Base-by-base conservation (phyloP, 1,140 invertebrate genomes). In the Anastrepha obliqua region DNA sequence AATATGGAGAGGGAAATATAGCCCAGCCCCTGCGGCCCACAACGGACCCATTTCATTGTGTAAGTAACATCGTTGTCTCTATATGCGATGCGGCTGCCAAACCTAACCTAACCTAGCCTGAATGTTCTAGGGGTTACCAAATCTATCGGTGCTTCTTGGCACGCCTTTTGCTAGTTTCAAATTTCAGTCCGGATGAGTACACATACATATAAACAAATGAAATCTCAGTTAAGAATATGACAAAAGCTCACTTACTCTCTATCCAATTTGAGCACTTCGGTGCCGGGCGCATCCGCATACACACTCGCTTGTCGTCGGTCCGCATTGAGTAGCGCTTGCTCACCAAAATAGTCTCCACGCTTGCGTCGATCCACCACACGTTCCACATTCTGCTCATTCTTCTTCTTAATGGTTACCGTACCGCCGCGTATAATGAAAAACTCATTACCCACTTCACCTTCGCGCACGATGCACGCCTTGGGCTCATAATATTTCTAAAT, bases 391-490 rank as follows among this genome's bases (percentile, higher is more conserved):
- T 94, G 94, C 8, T 95, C 94, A 29, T 95, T 94, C 62, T 94
- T 94, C 91, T 97, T 96, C 1, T 95, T 96, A 86, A 97, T 96
- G 86, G 96, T 95, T 44, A 98, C 98, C 88, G 96, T 96, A 15
- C 98, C 98, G 29, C 97, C 97, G 87, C 97, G 96, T 88, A 99
- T 98, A 88, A 99, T 98, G 92, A 97, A 99, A 94, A 99, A 99
- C 89, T 98, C 98, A 92, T 99, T 98, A 4, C 98, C 98, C 87
- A 95, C 95, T 78, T 98, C 98, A 0, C 98, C 98, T 94, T 99
- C 97, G 9, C 97, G 94, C n/a, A 99, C 96, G 88, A 99, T 98
- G 89, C 96, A 96, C 1, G 97, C 96, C 9, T 96, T 97, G 39
- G 96, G 95, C 81, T 96, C 95, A 93, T 98, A 99, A 87, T 92